phyloP scores from a whole-genome alignment of 2,113 vertebrate genomes.

The Ctenodactylus gundi region DNA sequence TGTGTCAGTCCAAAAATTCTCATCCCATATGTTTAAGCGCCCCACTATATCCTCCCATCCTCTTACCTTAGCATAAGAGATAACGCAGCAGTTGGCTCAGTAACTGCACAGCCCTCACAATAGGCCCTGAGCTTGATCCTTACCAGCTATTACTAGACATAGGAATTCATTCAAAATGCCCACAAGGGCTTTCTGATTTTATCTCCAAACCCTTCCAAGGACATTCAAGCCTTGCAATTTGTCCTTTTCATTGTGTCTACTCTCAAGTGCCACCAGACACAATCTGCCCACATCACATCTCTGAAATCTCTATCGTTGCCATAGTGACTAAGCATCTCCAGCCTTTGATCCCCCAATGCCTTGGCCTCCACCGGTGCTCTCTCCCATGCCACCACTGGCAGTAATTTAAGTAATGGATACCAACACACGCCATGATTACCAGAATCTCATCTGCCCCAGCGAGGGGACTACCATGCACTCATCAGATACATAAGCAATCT shows the following conservation, averaged over 20 bases:
- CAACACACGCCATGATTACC: background rate
- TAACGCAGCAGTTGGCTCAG: background rate
- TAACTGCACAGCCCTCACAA: background rate
- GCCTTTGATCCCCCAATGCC: slow-evolving; percentile 46
- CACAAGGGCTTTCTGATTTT: background rate
- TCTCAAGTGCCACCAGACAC: slow-evolving; percentile 1
- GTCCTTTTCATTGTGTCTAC: slow-evolving; percentile 17
- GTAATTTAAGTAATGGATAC: slow-evolving; percentile 22
- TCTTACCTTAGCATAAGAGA: background rate
- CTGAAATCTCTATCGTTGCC: slow-evolving; percentile 56
- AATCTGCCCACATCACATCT: slow-evolving; percentile 18
- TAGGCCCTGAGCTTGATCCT: background rate
- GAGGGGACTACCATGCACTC: background rate
- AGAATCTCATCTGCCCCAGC: background rate
- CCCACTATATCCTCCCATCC: background rate
- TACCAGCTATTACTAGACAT: background rate
- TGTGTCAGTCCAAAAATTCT: background rate
- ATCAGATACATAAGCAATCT: background rate
- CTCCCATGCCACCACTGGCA: background rate
- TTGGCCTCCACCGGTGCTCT: background rate
- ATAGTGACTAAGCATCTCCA: slow-evolving; percentile 57
- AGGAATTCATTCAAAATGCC: background rate
- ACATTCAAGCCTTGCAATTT: background rate
- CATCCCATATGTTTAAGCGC: background rate
- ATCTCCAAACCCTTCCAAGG: background rate